Conservation (phyloP, 92 coral and sea anemone species). For the Phenganax stokvisi region DNA sequence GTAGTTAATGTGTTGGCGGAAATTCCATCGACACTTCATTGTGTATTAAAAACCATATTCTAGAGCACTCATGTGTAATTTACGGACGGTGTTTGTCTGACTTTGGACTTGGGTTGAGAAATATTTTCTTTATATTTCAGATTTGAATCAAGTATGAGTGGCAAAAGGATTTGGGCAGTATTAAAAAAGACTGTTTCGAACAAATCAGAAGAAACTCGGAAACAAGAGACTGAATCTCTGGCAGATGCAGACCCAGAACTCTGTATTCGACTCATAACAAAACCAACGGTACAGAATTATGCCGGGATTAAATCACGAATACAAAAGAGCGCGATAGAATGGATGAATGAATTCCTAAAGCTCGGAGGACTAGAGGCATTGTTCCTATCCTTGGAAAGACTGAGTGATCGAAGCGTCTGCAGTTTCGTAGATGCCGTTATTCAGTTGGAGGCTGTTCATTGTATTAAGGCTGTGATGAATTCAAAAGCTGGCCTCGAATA, state of each 20-base stretch:
- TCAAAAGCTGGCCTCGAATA: slow-evolving; percentile 78
- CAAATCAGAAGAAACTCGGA: slow-evolving; percentile 10
- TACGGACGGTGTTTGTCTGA: not conserved
- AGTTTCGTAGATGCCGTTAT: slow-evolving; percentile 73
- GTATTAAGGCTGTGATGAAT: slow-evolving; percentile 89
- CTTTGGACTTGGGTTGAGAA: not conserved
- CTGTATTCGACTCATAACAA: slow-evolving; percentile 68
- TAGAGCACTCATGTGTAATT: slow-evolving; percentile 1
- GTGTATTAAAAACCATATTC: not conserved
- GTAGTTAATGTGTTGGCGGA: slow-evolving; percentile 1
- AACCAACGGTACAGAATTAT: slow-evolving; percentile 70
- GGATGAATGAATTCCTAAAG: slow-evolving; percentile 77
- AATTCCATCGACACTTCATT: not conserved
- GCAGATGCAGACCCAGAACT: slow-evolving; percentile 83
- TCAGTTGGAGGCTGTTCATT: slow-evolving; percentile 83
- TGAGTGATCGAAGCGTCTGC: slow-evolving; percentile 49
- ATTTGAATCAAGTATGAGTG: slow-evolving; percentile 19
- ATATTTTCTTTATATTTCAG: not conserved
- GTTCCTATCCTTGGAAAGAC: slow-evolving; percentile 64
- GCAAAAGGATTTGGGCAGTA: slow-evolving; percentile 30
- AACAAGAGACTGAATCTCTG: slow-evolving; percentile 45
- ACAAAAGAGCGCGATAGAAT: slow-evolving; percentile 58
- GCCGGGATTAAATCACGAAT: slow-evolving; percentile 78
- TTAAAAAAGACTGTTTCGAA: slow-evolving; percentile 29
- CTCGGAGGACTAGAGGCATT: slow-evolving; percentile 81